These are phyloP conservation scores for Lateolabrax maculatus DNA, from an alignment of 2,797 vertebrate species.

Conservation along the genomic window DNA sequence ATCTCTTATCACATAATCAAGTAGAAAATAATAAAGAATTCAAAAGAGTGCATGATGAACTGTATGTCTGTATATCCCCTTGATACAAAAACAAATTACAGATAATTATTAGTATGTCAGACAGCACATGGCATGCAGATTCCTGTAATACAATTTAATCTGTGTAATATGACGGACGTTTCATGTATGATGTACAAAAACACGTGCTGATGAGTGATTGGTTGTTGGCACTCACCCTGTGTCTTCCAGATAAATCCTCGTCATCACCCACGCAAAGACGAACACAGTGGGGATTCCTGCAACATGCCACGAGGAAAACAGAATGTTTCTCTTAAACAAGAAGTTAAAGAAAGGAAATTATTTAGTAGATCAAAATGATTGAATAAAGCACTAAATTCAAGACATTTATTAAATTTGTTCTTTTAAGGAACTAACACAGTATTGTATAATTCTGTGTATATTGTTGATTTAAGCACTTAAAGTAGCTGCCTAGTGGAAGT, in stretches of 20 bases:
- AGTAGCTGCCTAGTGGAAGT: too few species aligned
- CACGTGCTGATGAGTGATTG: not conserved
- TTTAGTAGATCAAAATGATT: too few species aligned
- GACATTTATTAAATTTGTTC: too few species aligned
- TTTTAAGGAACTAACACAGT: too few species aligned
- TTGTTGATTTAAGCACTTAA: too few species aligned
- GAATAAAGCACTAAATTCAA: too few species aligned
- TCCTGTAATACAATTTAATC: not conserved
- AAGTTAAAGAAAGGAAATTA: too few species aligned
- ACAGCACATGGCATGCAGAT: not conserved
- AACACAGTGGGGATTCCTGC: slow-evolving; percentile 91
- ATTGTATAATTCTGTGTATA: too few species aligned
- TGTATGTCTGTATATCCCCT: not conserved
- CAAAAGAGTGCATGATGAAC: not conserved
- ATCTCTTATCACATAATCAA: not conserved
- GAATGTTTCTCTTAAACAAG: too few species aligned
- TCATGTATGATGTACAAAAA: not conserved
- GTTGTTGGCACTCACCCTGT: slow-evolving; percentile 85
- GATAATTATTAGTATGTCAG: not conserved
- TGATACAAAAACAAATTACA: not conserved
- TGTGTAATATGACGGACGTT: not conserved
- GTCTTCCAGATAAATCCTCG: slow-evolving; percentile 90
- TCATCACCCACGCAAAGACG: slow-evolving; percentile 87
- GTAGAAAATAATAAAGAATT: not conserved
- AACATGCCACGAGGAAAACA: not conserved